These are phyloP conservation scores for Turnix velox DNA, from an alignment of 2,113 vertebrate species.

Conservation along the genomic window DNA sequence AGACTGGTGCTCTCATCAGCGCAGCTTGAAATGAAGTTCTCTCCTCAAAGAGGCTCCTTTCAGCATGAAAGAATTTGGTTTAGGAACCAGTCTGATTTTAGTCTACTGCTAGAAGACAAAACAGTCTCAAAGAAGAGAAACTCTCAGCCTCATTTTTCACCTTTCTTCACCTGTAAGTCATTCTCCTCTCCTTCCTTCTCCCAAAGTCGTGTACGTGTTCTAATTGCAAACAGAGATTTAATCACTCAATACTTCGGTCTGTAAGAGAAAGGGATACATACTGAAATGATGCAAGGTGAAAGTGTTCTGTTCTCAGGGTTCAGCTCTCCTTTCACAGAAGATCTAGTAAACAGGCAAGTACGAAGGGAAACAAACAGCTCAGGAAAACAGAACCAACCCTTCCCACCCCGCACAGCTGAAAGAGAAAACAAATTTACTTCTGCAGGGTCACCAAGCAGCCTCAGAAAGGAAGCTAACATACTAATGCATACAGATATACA, in stretches of 20 bases:
- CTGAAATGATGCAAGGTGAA: not conserved
- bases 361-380: not conserved
- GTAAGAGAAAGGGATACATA: not conserved
- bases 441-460: not conserved
- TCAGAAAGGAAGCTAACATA: not conserved
- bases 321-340: not conserved
- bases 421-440: not conserved
- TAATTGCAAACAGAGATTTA: not conserved
- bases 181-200: not conserved
- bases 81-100: not conserved
- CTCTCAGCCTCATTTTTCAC: not conserved
- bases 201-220: not conserved
- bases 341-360: not conserved
- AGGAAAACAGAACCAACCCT: not conserved
- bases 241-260: not conserved
- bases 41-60: slow-evolving; percentile 10
- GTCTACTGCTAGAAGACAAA: not conserved
- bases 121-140: not conserved
- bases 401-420: not conserved
- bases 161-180: not conserved
- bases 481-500: not conserved
- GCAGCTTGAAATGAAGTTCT: not conserved
- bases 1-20: not conserved
- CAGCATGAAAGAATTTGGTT: not conserved
- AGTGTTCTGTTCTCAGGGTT: not conserved